A percentile compares a stretch with the other conserved stretches of the same genome.
Evolutionary conservation across 2,888 invertebrate genomes (phyloP).

Genomic region (Bombylius discolor): DNA sequence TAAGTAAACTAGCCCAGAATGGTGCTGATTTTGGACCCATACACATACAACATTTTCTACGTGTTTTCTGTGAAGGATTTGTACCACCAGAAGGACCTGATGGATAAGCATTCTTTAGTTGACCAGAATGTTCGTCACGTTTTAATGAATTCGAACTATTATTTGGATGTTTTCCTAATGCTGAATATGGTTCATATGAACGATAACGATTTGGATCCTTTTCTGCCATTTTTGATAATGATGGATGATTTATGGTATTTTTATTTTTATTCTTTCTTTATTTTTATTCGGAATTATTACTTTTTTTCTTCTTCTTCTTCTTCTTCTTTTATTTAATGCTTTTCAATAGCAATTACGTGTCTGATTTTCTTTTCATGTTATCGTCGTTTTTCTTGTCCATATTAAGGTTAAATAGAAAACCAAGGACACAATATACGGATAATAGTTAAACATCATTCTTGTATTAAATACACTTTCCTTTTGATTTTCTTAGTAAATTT

Average conservation of each 20-base stretch:
- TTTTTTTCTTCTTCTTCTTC: no score
- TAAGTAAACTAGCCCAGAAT: conserved; percentile 53
- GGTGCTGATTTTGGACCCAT: conserved; percentile 25
- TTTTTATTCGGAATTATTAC: not conserved
- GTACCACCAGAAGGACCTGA: conserved; percentile 1
- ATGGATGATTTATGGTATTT: no score
- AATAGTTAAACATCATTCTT: no score
- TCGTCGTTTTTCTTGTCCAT: no score
- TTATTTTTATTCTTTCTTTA: not conserved
- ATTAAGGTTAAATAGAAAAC: no score
- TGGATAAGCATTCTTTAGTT: conserved; percentile 7
- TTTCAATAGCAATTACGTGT: no score
- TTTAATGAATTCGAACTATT: conserved; percentile 25
- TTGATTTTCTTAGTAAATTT: no score
- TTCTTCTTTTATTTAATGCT: no score
- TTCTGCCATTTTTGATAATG: conserved; percentile 15
- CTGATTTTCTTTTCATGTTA: no score
- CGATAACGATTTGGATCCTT: conserved; percentile 32
- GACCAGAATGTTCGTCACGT: conserved; percentile 13
- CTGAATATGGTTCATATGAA: conserved; percentile 35
- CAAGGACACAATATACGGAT: no score
- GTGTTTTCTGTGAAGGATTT: not conserved
- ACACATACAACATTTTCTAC: conserved; percentile 19
- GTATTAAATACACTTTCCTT: no score
- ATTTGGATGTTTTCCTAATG: conserved; percentile 17